Conservation (phyloP, 2,113 vertebrate genomes). For the Microcebus tavaratra region DNA sequence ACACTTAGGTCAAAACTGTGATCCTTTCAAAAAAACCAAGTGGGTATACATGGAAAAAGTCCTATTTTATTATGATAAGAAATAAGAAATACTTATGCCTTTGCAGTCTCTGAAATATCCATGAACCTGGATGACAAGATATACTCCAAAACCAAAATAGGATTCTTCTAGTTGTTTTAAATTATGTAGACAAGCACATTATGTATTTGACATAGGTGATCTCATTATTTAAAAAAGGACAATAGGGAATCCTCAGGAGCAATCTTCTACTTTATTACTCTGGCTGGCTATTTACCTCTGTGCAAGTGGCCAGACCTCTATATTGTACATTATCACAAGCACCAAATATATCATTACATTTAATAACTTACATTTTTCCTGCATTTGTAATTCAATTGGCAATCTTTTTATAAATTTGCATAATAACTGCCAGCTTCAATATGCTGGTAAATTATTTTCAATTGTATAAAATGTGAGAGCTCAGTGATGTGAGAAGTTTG, state of each 20-base stretch:
- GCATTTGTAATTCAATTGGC: slow-evolving; percentile 28
- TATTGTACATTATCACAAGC: neutral
- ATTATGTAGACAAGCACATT: neutral
- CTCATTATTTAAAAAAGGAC: neutral
- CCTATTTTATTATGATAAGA: neutral
- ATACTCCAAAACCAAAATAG: neutral
- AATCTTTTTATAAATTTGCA: slow-evolving; percentile 46
- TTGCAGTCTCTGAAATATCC: neutral
- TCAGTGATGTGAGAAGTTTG: neutral
- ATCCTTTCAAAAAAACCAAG: neutral
- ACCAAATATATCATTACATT: neutral
- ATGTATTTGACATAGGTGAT: slow-evolving; percentile 8
- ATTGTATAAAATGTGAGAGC: neutral
- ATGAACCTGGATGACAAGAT: neutral
- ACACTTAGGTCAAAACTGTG: neutral
- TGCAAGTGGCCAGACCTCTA: neutral
- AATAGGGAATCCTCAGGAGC: neutral
- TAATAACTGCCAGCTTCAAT: slow-evolving; percentile 13
- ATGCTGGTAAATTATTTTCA: slow-evolving; percentile 38
- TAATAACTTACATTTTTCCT: neutral
- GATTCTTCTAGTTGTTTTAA: neutral
- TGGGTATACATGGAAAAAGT: neutral
- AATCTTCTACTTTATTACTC: neutral
- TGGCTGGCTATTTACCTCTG: neutral
- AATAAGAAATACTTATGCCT: neutral